Evolutionary conservation across 1,140 invertebrate species (phyloP), one percentile per base, ranked within the genome.

Genomic region (Drosophila orosa): DNA sequence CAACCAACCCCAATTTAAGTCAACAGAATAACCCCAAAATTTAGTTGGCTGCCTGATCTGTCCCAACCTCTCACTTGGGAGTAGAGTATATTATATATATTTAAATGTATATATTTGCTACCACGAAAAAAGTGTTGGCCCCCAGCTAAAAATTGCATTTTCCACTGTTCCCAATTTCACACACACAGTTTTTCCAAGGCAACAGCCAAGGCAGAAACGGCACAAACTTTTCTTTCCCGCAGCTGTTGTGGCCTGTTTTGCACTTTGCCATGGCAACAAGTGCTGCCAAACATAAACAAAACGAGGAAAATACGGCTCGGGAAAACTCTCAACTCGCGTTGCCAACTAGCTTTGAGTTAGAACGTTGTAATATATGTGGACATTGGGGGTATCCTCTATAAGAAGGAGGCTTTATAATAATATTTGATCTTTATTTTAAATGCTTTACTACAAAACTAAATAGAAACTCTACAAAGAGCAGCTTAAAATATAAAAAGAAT

Each of bases 211-310:
- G 22, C 29, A 39, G 62, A 66, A 56, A 31, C 52, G 19, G 63
- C 42, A 24, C 50, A 67, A 69, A 71, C 73, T 75, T 59, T 54
- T 59, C 67, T 69, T 55, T 47, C 55, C 37, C 58, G 22, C 63
- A 66, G 45, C 62, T 77, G 73, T 84, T 85, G 81, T 83, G 80
- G 80, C 63, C 66, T 66, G 86, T 83, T 77, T 66, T 80, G 83
- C 84, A 87, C 76, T 69, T 87, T 89, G 48, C 80, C 84, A 87
- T 87, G 83, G 83, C 84, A 87, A 87, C 83, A 87, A 87, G 83
- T 87, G 83, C 83, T 76, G 60, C 52, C 39, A 62, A 60, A 69
- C 77, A 67, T 68, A 71, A 85, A 86, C 82, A 80, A 66, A 72
- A 15, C 40, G 37, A 45, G 31, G 52, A 47, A 66, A 69, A 71